Evolutionary conservation across 37 sponge, comb jelly and placozoan species (phyloP), one percentile per base, ranked within the genome.

Genomic region (Chondrilla cf. caribensis): DNA sequence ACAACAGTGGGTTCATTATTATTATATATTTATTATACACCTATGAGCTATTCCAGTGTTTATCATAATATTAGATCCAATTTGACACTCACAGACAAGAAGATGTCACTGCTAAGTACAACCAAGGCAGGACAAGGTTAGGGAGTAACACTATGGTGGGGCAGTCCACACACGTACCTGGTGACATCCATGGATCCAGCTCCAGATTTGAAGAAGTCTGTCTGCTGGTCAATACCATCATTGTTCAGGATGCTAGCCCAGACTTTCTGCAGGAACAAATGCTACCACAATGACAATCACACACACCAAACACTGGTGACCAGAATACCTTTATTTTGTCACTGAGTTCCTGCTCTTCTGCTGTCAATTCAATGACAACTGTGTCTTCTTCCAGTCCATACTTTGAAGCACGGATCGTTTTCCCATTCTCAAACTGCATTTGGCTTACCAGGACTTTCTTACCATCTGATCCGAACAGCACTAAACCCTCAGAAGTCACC

Each of bases 121-220:
- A n/a, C n/a, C n/a, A n/a, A n/a, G n/a, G n/a, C n/a, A n/a, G n/a
- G n/a, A n/a, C n/a, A n/a, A n/a, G n/a, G n/a, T n/a, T n/a, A n/a
- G n/a, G n/a, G n/a, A n/a, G n/a, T n/a, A n/a, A n/a, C n/a, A n/a
- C n/a, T n/a, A n/a, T n/a, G n/a, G n/a, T n/a, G n/a, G n/a, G n/a
- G n/a, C n/a, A n/a, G n/a, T n/a, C n/a, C n/a, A n/a, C n/a, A n/a
- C n/a, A n/a, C n/a, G n/a, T n/a, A 93, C 94, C 94, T 93, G 25
- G 89, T 90, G 25, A 96, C 96, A 54, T 96, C 96, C 96, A 96
- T 96, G 18, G 93, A 93, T 15, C 86, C 86, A 22, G 89, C 96
- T 38, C 96, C 96, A 82, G 87, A 58, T 58, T 90, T 92, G 88
- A 96, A 96, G 89, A 96, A 96, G 84, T 96, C 96, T 3, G 91